Evolutionary conservation across 2,888 invertebrate species (phyloP).

Genomic region (Dicyrtoma fusca): DNA sequence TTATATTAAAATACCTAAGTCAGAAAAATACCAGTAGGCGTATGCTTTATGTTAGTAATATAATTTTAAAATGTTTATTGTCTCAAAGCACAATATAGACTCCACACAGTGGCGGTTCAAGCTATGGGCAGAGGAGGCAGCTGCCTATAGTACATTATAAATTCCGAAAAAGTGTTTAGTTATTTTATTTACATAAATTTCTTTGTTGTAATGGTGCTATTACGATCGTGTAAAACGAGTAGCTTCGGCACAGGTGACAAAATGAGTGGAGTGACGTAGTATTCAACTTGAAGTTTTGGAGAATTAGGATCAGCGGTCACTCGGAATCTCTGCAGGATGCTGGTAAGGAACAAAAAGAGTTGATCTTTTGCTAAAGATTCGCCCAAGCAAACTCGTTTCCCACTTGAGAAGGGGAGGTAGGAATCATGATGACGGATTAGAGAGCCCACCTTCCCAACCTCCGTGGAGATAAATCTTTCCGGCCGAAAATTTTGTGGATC

Average conservation of each 20-base stretch:
- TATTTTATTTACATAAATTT: too few relatives aligned
- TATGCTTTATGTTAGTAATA: too few relatives aligned
- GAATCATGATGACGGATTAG: constrained; percentile 32
- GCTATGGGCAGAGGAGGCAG: too few relatives aligned
- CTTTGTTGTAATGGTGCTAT: too few relatives aligned
- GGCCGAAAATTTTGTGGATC: constrained; percentile 48
- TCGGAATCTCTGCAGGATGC: constrained; percentile 40
- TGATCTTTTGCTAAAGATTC: constrained; percentile 34
- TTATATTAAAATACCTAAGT: too few relatives aligned
- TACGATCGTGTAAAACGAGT: constrained; percentile 21
- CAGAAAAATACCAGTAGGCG: too few relatives aligned
- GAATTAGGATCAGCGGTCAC: constrained; percentile 12
- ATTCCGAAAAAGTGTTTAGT: too few relatives aligned
- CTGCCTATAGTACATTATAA: too few relatives aligned
- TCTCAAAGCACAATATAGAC: too few relatives aligned
- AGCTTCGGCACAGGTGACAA: constrained; percentile 19
- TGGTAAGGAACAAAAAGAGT: constrained; percentile 36
- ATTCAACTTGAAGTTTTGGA: constrained; percentile 14
- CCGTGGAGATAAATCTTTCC: constrained; percentile 40
- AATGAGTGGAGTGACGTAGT: constrained; percentile 19
- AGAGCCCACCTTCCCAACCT: constrained; percentile 12
- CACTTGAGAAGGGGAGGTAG: constrained; percentile 41
- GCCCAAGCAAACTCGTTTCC: constrained; percentile 43
- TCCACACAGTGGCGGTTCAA: too few relatives aligned
- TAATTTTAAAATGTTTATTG: too few relatives aligned